Evolutionary conservation across 2,888 invertebrate genomes (phyloP).

Genomic region (Drosophila algonquin): DNA sequence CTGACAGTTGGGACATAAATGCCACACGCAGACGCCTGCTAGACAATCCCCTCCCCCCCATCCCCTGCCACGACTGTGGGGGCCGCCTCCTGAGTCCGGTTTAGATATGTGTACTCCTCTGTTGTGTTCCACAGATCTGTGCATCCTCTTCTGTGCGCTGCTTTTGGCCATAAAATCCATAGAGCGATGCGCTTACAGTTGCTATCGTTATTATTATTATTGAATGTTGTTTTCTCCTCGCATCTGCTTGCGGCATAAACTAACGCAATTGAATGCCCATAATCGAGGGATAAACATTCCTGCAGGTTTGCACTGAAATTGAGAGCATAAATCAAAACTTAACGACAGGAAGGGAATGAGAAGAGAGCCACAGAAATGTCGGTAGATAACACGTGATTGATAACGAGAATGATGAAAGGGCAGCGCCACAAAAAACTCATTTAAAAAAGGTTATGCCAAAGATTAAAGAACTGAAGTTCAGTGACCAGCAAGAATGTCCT

Average conservation of each 20-base stretch:
- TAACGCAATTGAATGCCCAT: conserved; percentile 63
- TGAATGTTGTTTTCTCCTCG: conserved; percentile 36
- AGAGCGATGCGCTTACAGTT: conserved; percentile 62
- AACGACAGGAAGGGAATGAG: conserved; percentile 42
- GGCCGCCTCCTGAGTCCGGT: conserved; percentile 40
- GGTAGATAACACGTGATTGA: conserved; percentile 30
- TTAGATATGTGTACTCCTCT: conserved; percentile 4
- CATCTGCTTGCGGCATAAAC: conserved; percentile 63
- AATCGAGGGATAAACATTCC: conserved; percentile 57
- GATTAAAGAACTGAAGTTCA: not conserved
- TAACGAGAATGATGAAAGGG: conserved; percentile 5
- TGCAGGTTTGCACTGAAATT: conserved; percentile 61
- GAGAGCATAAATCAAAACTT: conserved; percentile 64
- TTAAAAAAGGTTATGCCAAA: not conserved
- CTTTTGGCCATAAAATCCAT: conserved; percentile 57
- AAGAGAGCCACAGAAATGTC: not conserved
- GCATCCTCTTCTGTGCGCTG: conserved; percentile 40
- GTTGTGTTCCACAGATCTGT: conserved; percentile 37
- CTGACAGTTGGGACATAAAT: conserved; percentile 68
- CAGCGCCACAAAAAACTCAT: not conserved
- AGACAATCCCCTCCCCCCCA: conserved; percentile 11
- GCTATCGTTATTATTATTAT: conserved; percentile 52
- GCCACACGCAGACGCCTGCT: conserved; percentile 59
- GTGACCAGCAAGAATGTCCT: not conserved
- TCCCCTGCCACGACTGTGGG: not conserved